A percentile compares a stretch with the other conserved stretches of the same genome.
These are phyloP conservation scores for Araneus ventricosus DNA, from an alignment of 1,140 invertebrate genomes.

Conservation along the genomic window DNA sequence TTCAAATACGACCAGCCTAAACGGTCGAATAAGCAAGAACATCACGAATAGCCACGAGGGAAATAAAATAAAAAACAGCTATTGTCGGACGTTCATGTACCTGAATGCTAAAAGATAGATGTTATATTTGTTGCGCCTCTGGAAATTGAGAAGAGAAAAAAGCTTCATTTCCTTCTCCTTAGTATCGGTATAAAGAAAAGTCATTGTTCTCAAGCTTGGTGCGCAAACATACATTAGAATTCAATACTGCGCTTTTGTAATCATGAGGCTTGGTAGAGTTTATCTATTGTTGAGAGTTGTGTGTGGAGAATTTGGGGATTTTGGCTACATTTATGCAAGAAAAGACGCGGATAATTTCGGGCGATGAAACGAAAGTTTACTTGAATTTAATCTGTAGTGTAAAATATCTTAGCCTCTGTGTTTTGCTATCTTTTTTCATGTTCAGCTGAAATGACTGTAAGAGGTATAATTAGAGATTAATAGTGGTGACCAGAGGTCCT, in stretches of 20 bases:
- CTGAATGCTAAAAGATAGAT: neutral
- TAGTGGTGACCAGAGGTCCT: too few species aligned
- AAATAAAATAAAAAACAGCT: neutral
- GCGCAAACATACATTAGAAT: neutral
- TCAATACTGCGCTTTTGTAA: neutral
- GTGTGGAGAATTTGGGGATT: neutral
- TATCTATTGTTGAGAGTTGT: neutral
- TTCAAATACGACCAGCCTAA: neutral
- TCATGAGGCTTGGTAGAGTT: neutral
- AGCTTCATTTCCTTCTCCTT: neutral
- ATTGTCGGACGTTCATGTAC: neutral
- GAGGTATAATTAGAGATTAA: neutral
- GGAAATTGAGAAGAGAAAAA: neutral
- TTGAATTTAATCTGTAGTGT: neutral
- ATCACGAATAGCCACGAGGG: neutral
- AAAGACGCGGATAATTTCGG: neutral
- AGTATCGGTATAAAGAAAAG: neutral
- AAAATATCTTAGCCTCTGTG: neutral
- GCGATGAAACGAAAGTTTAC: neutral
- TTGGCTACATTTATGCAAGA: neutral
- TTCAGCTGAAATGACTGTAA: too few species aligned
- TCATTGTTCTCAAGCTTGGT: neutral
- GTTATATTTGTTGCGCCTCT: neutral
- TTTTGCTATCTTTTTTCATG: too few species aligned
- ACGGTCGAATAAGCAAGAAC: neutral